phyloP scores from a whole-genome alignment of 2,888 invertebrate species.

The Rhingia rostrata region DNA sequence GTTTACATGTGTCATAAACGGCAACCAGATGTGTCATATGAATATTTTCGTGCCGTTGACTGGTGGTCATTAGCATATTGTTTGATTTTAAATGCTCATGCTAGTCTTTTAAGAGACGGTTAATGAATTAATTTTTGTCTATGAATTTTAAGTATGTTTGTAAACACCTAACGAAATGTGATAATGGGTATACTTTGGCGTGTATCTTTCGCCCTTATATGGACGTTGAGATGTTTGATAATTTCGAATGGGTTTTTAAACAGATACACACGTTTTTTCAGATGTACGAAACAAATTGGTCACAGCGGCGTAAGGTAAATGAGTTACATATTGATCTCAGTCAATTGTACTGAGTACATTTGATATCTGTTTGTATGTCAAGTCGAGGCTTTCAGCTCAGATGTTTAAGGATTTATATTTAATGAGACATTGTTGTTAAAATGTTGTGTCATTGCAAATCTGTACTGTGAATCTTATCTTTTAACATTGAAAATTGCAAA shows the following conservation, averaged over 20 bases:
- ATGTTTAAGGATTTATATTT: neutral
- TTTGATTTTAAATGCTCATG: constrained; percentile 2
- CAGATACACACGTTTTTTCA: constrained; percentile 22
- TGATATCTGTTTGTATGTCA: neutral
- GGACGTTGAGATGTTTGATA: neutral
- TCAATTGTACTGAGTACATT: neutral
- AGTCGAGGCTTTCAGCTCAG: neutral
- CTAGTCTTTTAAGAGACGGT: too few species aligned
- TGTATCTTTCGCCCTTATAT: constrained; percentile 9
- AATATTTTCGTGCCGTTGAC: neutral
- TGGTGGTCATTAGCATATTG: constrained; percentile 11
- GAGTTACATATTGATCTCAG: neutral
- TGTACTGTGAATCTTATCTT: too few species aligned
- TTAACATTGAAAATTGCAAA: too few species aligned
- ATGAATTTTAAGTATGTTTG: constrained; percentile 7
- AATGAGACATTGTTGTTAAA: too few species aligned
- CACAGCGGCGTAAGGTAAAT: constrained; percentile 22
- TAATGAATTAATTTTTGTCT: constrained; percentile 1
- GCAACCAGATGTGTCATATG: constrained; percentile 26
- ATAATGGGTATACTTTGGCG: neutral
- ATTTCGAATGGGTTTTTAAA: constrained; percentile 13
- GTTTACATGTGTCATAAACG: constrained; percentile 49
- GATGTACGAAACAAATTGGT: neutral
- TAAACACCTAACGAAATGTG: neutral
- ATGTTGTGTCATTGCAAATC: too few species aligned